These are phyloP conservation scores for Zelleria hepariella DNA, from an alignment of 2,888 invertebrate genomes.

Conservation along the genomic window DNA sequence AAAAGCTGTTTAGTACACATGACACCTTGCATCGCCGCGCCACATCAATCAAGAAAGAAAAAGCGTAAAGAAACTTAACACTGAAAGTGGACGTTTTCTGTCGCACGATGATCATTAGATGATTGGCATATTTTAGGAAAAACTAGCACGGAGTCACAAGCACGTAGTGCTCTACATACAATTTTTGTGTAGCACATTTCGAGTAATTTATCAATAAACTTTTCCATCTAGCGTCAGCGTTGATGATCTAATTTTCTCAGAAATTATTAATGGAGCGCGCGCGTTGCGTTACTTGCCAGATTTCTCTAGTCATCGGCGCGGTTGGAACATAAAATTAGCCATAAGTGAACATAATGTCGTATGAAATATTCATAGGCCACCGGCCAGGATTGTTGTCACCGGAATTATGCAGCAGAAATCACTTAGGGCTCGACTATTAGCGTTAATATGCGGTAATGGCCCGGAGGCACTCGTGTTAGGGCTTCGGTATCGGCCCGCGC, in stretches of 20 bases:
- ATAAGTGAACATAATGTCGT: slow-evolving; percentile 43
- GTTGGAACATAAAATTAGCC: slow-evolving; percentile 34
- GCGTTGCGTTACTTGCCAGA: slow-evolving; percentile 4
- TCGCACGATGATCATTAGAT: not conserved
- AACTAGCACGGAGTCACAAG: too few relatives aligned
- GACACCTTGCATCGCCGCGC: not conserved
- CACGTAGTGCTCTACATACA: too few relatives aligned
- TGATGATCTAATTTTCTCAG: slow-evolving; percentile 5
- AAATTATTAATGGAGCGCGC: slow-evolving; percentile 3
- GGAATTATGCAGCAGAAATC: slow-evolving; percentile 52
- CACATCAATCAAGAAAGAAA: slow-evolving; percentile 38
- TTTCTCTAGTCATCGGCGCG: slow-evolving; percentile 18
- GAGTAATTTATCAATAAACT: not conserved
- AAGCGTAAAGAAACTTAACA: slow-evolving; percentile 27
- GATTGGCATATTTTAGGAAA: not conserved
- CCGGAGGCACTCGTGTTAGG: slow-evolving; percentile 35
- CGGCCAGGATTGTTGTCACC: slow-evolving; percentile 57
- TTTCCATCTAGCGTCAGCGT: not conserved
- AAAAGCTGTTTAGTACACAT: slow-evolving; percentile 12
- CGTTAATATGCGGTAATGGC: slow-evolving; percentile 67
- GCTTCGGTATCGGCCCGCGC: not conserved
- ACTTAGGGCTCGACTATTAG: slow-evolving; percentile 47
- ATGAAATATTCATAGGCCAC: slow-evolving; percentile 65
- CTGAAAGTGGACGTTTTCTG: slow-evolving; percentile 3
- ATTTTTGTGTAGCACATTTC: not conserved